These are phyloP conservation scores for Rhingia rostrata DNA, from an alignment of 2,888 invertebrate genomes.

Conservation along the genomic window DNA sequence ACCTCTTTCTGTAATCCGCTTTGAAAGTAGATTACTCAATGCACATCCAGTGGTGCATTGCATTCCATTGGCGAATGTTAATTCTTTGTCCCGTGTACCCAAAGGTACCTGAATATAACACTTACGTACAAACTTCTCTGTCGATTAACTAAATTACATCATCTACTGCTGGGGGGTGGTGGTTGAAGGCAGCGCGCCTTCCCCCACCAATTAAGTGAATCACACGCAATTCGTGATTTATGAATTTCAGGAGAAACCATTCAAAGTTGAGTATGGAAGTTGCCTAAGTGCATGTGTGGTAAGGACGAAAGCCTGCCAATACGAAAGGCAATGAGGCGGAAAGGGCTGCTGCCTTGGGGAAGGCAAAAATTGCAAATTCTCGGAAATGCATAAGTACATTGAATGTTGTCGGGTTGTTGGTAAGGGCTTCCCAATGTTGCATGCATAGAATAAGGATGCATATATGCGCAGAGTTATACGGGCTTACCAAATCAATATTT, in stretches of 20 bases:
- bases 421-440: background rate
- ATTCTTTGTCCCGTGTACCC: background rate
- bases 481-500: too few species aligned
- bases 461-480: too few species aligned
- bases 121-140: background rate
- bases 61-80: background rate
- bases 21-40: background rate
- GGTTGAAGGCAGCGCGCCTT: background rate
- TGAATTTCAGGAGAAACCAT: background rate
- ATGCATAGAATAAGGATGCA: too few species aligned
- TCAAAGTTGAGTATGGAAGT: background rate
- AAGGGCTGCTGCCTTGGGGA: background rate
- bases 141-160: slow-evolving; percentile 1
- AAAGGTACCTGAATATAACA: background rate
- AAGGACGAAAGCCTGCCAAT: background rate
- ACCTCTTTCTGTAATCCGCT: slow-evolving; percentile 4
- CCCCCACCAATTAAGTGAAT: background rate
- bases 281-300: background rate
- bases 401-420: background rate
- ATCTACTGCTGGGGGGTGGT: background rate
- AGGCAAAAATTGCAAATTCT: background rate
- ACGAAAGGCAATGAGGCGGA: background rate
- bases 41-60: background rate
- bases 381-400: background rate
- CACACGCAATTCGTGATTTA: slow-evolving; percentile 2